Evolutionary conservation across 2,113 vertebrate genomes (phyloP).

Genomic region (Indicator indicator): DNA sequence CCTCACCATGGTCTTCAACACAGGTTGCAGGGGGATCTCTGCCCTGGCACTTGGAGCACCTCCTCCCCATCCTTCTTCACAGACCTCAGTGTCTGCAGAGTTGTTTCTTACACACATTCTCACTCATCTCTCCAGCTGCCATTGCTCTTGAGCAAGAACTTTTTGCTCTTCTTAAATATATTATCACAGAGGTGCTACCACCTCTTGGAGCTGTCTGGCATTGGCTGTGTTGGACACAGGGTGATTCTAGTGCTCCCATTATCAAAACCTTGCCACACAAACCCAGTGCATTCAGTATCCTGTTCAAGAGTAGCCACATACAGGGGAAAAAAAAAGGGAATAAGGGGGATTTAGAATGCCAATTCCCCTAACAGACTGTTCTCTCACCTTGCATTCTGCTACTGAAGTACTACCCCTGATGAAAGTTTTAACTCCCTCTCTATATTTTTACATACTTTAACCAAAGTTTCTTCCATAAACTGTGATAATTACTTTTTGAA

Average conservation of each 20-base stretch:
- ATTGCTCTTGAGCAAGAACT: too few relatives aligned
- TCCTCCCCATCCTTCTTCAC: not conserved
- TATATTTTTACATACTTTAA: not conserved
- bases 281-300: not conserved
- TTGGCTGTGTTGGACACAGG: not conserved
- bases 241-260: not conserved
- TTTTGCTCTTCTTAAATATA: not conserved
- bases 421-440: not conserved
- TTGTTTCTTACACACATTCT: not conserved
- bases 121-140: not conserved
- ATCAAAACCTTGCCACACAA: not conserved
- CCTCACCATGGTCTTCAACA: not conserved
- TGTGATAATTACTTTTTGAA: not conserved
- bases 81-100: not conserved
- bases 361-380: not conserved
- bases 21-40: not conserved
- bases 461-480: not conserved
- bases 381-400: not conserved
- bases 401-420: not conserved
- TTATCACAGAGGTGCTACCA: not conserved
- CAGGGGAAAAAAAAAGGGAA: not conserved
- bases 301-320: not conserved
- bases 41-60: not conserved
- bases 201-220: not conserved
- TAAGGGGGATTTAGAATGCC: not conserved